phyloP scores from a whole-genome alignment of 1,140 invertebrate genomes.

The Gryon sp. region DNA sequence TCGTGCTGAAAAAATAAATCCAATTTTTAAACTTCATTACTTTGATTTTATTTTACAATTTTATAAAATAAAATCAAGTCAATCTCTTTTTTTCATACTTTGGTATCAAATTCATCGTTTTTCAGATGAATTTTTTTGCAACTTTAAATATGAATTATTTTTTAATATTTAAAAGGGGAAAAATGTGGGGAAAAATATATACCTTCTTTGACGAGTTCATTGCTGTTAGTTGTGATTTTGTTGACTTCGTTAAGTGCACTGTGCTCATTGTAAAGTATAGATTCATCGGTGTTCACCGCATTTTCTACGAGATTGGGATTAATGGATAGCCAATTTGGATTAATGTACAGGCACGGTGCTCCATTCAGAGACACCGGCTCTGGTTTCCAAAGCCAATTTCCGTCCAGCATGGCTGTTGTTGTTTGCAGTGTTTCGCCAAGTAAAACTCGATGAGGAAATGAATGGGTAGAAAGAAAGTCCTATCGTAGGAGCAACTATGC shows the following conservation, averaged over 20 bases:
- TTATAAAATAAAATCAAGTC: no score
- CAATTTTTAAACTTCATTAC: no score
- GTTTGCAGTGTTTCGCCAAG: neutral
- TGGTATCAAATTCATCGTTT: no score
- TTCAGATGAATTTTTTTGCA: no score
- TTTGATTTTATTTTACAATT: no score
- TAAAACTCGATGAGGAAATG: slow-evolving; percentile 30
- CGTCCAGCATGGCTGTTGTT: slow-evolving; percentile 30
- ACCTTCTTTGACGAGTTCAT: slow-evolving; percentile 43
- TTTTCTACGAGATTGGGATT: slow-evolving; percentile 47
- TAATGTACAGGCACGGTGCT: slow-evolving; percentile 11
- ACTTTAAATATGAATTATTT: no score
- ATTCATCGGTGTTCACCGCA: slow-evolving; percentile 36
- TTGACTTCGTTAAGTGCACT: slow-evolving; percentile 30
- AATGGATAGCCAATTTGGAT: slow-evolving; percentile 45
- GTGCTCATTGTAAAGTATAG: slow-evolving; percentile 29
- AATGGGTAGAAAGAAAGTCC: slow-evolving; percentile 22
- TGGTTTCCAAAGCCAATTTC: slow-evolving; percentile 44
- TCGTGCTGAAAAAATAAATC: no score
- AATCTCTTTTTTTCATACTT: no score
- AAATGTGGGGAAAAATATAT: neutral
- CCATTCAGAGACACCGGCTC: slow-evolving; percentile 28
- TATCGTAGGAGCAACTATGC: slow-evolving; percentile 47
- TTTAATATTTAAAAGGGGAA: no score
- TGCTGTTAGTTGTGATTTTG: slow-evolving; percentile 19